These are phyloP conservation scores for Oncorhynchus gorbuscha DNA, from an alignment of 2,113 vertebrate species.

Conservation along the genomic window DNA sequence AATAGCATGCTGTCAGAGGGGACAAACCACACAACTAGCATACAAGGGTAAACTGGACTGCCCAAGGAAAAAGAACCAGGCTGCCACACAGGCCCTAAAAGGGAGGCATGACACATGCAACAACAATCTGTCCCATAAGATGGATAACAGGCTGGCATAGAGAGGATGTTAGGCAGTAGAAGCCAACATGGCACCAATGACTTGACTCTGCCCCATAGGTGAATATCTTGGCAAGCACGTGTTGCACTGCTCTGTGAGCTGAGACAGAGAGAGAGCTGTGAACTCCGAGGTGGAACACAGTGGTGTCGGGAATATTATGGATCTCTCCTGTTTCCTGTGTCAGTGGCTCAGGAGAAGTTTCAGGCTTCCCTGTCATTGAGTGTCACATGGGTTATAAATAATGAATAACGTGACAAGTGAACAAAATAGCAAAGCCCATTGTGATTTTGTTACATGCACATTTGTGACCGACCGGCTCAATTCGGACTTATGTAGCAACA, in stretches of 20 bases:
- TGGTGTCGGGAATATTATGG: not conserved
- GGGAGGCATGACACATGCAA: too few relatives aligned
- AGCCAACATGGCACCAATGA: not conserved
- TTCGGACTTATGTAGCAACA: too few relatives aligned
- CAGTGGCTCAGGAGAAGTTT: not conserved
- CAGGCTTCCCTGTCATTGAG: not conserved
- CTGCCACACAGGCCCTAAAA: not conserved
- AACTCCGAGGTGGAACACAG: too few relatives aligned
- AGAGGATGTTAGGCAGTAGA: too few relatives aligned
- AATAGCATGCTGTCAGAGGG: not conserved
- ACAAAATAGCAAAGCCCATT: conserved; percentile 3
- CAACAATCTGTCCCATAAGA: too few relatives aligned
- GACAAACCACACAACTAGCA: conserved; percentile 12
- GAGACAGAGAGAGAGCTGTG: too few relatives aligned
- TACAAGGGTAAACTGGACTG: conserved; percentile 15
- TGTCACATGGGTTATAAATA: conserved; percentile 2
- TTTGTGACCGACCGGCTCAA: too few relatives aligned
- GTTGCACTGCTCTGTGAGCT: too few relatives aligned
- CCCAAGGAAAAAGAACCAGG: conserved; percentile 10
- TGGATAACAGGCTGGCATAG: too few relatives aligned
- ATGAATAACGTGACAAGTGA: conserved; percentile 8
- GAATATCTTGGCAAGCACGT: too few relatives aligned
- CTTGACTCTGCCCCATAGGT: not conserved
- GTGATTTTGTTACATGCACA: not conserved
- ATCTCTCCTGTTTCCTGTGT: not conserved